Base-by-base conservation (phyloP, 2,113 vertebrate genomes). In the Anguilla rostrata region DNA sequence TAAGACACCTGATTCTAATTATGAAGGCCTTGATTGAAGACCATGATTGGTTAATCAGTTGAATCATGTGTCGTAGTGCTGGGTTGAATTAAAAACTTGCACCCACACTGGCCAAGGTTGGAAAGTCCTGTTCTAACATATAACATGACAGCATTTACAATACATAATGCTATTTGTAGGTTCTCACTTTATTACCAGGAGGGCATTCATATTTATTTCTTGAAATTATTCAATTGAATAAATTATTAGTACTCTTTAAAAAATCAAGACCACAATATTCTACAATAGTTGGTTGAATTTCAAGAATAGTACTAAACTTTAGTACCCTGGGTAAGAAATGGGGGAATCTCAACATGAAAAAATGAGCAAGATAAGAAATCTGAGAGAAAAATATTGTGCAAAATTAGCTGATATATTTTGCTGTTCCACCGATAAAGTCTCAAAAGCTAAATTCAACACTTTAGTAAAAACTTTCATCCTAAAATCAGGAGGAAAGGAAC, bases 401-500 rank as follows among this genome's bases (percentile, higher is more conserved):
- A 83, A 83, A 83, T 83, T 53, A 57, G 34, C 49, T 56, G 82
- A 34, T 29, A 53, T 83, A 56, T 86, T 66, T 86, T 39, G 40
- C 39, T 41, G 39, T 34, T 34, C 80, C 53, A 71, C 79, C 49
- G 80, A 82, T 71, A 86, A 57, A 14, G 20, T 93, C 94, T 94
- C 93, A 93, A 93, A 93, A 90, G 91, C 91, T 92, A 93, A 89
- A 92, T 92, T 94, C 94, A 94, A 94, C 94, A 93, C 94, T 93
- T 91, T 90, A 78, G 92, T 93, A 93, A 95, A 93, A 94, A 95
- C 91, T 88, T 89, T 92, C 91, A 92, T 22, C 40, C 29, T 29
- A 43, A 83, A 83, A 83, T 86, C 80, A 53, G 18, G 40, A 89
- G 92, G 93, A 90, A 92, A 87, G 88, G 89, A 86, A 83, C 89